Evolutionary conservation across 2,888 invertebrate genomes (phyloP).

Genomic region (Dryomyza anilis): DNA sequence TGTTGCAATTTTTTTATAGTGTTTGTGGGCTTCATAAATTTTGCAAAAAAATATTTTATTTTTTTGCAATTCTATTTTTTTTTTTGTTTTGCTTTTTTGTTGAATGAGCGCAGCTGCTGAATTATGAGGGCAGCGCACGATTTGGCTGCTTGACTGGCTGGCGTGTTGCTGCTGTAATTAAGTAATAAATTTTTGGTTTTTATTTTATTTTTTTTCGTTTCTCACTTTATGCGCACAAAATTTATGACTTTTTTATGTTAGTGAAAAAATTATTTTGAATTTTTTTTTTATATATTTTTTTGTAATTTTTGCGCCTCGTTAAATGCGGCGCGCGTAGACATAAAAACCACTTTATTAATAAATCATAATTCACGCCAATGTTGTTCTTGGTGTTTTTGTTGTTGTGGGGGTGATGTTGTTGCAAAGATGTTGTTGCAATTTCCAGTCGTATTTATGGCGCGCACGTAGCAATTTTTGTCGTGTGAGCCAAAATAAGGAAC

Average conservation of each 20-base stretch:
- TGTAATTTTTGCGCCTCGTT: slow-evolving; percentile 6
- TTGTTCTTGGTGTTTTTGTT: background rate
- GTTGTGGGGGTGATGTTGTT: background rate
- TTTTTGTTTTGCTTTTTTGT: background rate
- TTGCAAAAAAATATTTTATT: background rate
- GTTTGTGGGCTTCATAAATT: background rate
- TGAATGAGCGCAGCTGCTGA: no score
- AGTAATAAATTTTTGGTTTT: slow-evolving; percentile 26
- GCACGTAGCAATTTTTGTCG: background rate
- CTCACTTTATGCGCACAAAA: no score
- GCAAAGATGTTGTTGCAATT: no score
- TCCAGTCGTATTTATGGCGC: background rate
- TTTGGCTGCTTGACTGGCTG: slow-evolving; percentile 22
- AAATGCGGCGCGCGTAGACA: background rate
- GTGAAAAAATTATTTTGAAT: no score
- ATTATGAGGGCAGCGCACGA: slow-evolving; percentile 14
- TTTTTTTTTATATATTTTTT: slow-evolving; percentile 21
- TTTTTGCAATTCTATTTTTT: background rate
- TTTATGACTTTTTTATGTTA: slow-evolving; percentile 18
- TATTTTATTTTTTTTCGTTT: slow-evolving; percentile 11
- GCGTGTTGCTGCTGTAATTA: no score
- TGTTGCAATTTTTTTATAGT: background rate
- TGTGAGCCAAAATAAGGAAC: no score
- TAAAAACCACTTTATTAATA: slow-evolving; percentile 27
- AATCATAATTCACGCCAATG: slow-evolving; percentile 28